Evolutionary conservation across 1,140 invertebrate species (phyloP), one percentile per base, ranked within the genome.

Genomic region (Lepidurus apus): DNA sequence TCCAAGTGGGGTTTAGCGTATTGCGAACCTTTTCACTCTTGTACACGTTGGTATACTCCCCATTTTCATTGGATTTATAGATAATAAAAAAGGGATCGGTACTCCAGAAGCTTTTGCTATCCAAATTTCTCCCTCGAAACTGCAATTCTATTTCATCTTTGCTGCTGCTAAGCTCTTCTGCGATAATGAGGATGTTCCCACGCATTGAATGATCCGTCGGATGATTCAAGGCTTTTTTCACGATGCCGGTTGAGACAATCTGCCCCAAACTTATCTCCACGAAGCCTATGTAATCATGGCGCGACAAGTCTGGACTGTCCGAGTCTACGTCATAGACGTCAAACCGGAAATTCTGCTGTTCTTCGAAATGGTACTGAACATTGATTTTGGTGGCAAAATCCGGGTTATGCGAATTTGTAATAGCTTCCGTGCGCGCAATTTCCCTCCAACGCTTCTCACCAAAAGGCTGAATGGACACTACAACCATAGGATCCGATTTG

Each of bases 401-500:
- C 42, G 90, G 90, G 83, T 90, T 86, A 77, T 89, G 84, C 53
- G 83, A 86, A 83, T 91, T 90, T 76, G 85, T 82, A 47, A 91
- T 87, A 73, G 86, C 86, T 84, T 91, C 90, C 42, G 90, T 91
- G 80, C 89, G 83, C 74, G 88, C 87, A 77, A 87, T 82, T 84
- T 90, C 89, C 11, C 85, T 82, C 88, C 88, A 90, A 65, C 86
- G 82, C 42, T 84, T 85, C 44, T 83, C 80, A 42, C 85, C 86
- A 81, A 86, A 85, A 65, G 86, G 85, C 78, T 85, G 83, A 79
- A 88, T 85, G 80, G 85, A 89, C 5, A 90, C 84, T 5, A 90
- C 87, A 82, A 87, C 88, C 85, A 89, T 88, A 13, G 90, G 90
- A 82, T 91, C 90, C 44, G 89, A 90, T 81, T 90, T 90, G 1